Conservation (phyloP, 2,888 invertebrate genomes). For the Escarpia spicata region DNA sequence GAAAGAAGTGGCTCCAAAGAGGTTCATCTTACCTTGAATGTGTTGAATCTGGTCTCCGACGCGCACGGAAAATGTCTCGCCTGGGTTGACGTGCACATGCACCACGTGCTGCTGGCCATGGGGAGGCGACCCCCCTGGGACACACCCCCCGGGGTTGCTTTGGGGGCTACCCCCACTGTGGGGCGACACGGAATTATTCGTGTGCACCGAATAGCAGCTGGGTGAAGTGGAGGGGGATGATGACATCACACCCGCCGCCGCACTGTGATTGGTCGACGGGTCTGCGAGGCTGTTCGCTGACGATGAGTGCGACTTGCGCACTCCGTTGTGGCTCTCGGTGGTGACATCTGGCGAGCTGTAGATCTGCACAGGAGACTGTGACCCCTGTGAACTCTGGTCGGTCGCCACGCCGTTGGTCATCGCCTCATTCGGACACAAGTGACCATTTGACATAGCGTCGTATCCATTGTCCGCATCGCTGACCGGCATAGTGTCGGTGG, state of each 20-base stretch:
- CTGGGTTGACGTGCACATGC: slow-evolving; percentile 79
- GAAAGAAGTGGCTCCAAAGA: too few relatives aligned
- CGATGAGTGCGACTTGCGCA: neutral
- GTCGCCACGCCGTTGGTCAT: slow-evolving; percentile 26
- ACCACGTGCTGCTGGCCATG: slow-evolving; percentile 72
- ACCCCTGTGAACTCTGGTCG: slow-evolving; percentile 20
- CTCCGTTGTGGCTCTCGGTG: neutral
- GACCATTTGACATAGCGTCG: slow-evolving; percentile 32
- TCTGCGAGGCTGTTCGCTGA: neutral
- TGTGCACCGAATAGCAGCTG: slow-evolving; percentile 29
- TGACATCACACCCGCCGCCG: neutral
- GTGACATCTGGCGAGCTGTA: slow-evolving; percentile 25
- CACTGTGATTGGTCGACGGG: neutral
- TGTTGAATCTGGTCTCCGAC: slow-evolving; percentile 80
- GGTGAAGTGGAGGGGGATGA: slow-evolving; percentile 24
- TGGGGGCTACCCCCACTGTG: slow-evolving; percentile 32
- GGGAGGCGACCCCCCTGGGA: neutral
- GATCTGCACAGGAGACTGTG: neutral
- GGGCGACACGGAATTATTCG: slow-evolving; percentile 21
- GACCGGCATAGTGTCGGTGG: neutral
- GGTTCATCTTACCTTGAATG: slow-evolving; percentile 74
- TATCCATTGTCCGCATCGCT: slow-evolving; percentile 20
- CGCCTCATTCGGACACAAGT: slow-evolving; percentile 31
- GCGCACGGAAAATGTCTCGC: slow-evolving; percentile 80
- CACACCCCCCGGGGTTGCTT: slow-evolving; percentile 20